A percentile compares a stretch with the other conserved stretches of the same genome.
Conservation (phyloP, 2,113 vertebrate genomes). For the Lagopus leucura region DNA sequence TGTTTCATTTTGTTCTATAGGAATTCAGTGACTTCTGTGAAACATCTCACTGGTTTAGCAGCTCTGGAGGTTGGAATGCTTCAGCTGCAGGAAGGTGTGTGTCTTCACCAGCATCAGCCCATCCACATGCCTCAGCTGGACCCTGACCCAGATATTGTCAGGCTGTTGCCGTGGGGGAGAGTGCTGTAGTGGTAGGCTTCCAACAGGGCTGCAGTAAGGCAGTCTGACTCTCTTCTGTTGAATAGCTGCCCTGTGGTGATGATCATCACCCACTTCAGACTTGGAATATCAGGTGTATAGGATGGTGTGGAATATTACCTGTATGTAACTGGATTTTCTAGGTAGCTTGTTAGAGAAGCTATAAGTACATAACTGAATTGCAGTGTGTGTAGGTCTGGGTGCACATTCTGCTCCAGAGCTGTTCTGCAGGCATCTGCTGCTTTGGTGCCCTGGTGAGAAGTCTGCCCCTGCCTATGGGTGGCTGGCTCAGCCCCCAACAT, state of each 20-base stretch:
- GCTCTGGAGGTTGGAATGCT: background rate
- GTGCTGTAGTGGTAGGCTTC: background rate
- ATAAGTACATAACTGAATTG: background rate
- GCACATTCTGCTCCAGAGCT: background rate
- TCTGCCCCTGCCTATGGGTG: accelerated
- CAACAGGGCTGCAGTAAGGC: background rate
- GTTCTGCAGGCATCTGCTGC: background rate
- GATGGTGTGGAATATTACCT: background rate
- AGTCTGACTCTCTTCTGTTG: background rate
- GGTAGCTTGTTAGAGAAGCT: background rate
- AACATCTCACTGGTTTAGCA: background rate
- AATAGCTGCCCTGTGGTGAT: background rate
- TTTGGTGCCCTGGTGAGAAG: background rate
- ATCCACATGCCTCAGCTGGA: background rate
- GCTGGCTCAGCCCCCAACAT: background rate
- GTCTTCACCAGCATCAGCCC: background rate
- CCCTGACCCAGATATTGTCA: background rate
- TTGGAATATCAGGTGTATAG: background rate
- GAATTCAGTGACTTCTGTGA: background rate
- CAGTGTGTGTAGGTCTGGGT: accelerated
- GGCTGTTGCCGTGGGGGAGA: accelerated
- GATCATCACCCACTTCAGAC: background rate
- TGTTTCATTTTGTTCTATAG: background rate
- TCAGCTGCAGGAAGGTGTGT: background rate
- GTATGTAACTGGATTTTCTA: background rate